Evolutionary conservation across 2,113 vertebrate species (phyloP), one percentile per base, ranked within the genome.

Genomic region (Sardina pilchardus): DNA sequence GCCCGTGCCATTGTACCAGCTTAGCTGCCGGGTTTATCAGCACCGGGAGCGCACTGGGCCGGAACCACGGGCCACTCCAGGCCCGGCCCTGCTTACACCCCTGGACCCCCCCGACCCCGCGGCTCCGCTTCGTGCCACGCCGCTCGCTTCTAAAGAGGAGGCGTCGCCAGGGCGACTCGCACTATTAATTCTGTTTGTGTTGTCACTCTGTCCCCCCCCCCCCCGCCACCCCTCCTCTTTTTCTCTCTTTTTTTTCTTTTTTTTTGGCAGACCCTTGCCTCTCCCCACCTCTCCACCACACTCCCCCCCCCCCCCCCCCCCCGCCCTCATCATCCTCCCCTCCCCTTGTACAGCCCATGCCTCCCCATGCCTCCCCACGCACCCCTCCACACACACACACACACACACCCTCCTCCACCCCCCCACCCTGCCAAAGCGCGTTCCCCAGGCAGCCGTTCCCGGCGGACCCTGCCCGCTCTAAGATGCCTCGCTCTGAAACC

Each of bases 1-100:
- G 85, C 85, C 89, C 88, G 89, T 91, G 92, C 93, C 93, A 93
- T 92, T 91, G 92, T 91, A 92, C 90, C 86, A 50, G 93, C 94
- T 95, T 92, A 94, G 92, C 93, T 85, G 85, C 89, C 86, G 82
- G 85, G 89, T 93, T 94, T 94, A 94, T 95, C 93, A 91, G 91
- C 90, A 82, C 86, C 85, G 85, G 89, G 91, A 89, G 93, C 92
- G 92, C 92, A 93, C 93, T 93, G 91, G 93, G 89, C 94, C 92
- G 91, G 91, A 94, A 94, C 93, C 88, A 84, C 83, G 10, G 87
- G 91, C 90, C 86, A 82, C 63, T 85, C 84, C 86, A 87, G 88
- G 84, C 86, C 84, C 86, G 67, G 86, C 88, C 84, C 71, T 78
- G 71, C 71, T 78, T 78, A 78, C 26, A 4, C 71, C 71, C 26